Base-by-base conservation (phyloP, 1,140 invertebrate genomes). In the Sminthurinus signatus region DNA sequence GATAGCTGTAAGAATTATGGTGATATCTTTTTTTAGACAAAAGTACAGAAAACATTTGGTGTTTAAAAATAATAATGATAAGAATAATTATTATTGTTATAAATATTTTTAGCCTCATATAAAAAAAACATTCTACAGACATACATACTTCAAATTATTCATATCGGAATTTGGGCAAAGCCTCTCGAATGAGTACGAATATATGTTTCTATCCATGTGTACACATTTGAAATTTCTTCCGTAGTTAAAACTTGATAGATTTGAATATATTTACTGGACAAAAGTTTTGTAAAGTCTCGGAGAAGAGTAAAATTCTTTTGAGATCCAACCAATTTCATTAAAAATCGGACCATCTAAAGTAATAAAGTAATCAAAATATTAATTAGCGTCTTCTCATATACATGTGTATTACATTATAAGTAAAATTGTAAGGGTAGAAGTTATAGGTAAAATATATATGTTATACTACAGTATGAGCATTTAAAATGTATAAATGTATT, bases 261-360 rank as follows among this genome's bases (percentile, higher is more conserved):
- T 10, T 54, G 12, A 10, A 23, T 54, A 10, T 54, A 12, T 8
- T 12, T 10, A 21, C 51, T 23, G 10, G 23, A 23, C 14, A 54
- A 3, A 8, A 54, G 12, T 15, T 32, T 32, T 25, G 27, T 54
- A 31, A 54, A 54, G 12, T 54, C 51, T 31, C 51, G 51, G 28
- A 25, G 27, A 8, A 54, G 28, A 4, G 14, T 54, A 25, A 54
- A 54, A 25, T 28, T 54, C 8, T 28, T 28, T 23, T 25, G 10
- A 25, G 51, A 54, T 28, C 27, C 51, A 8, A 54, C 51, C 19
- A 54, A 54, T 28, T 54, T 27, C 51, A 54, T 54, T 8, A 54
- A 54, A 19, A 14, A 54, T 15, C 51, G 51, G 3, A 54, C 27
- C 12, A 54, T 19, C 51, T 54, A 25, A 31, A 31, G 19, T 10